Conservation (phyloP, 92 coral and sea anemone species). For the Siderastrea radians region DNA sequence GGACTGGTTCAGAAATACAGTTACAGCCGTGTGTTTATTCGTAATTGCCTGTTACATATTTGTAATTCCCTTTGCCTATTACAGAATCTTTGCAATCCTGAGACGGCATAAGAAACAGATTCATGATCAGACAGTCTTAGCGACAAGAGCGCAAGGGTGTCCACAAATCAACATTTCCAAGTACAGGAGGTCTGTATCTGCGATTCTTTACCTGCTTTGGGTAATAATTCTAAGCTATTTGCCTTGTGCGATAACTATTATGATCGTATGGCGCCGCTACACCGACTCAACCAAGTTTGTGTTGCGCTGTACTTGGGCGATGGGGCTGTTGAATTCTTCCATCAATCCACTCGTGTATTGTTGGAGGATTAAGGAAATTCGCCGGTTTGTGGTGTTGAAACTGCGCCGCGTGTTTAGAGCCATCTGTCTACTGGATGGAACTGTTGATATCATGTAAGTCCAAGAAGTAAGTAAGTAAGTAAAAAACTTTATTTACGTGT, state of each 20-base stretch:
- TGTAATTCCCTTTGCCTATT: slow-evolving; percentile 3
- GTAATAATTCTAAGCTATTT: background rate
- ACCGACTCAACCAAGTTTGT: background rate
- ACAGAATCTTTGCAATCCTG: background rate
- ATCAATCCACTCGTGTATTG: slow-evolving; percentile 11
- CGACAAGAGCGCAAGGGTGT: background rate
- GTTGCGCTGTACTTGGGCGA: no score
- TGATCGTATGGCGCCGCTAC: background rate
- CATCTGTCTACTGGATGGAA: background rate
- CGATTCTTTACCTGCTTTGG: background rate
- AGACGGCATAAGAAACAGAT: slow-evolving; percentile 10
- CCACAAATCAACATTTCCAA: background rate
- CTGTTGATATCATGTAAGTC: background rate
- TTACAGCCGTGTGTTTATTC: background rate
- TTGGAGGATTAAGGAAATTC: slow-evolving; percentile 12
- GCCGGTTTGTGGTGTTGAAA: background rate
- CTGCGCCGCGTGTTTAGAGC: background rate
- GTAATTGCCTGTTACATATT: background rate
- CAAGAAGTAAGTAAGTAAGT: background rate
- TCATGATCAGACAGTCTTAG: background rate
- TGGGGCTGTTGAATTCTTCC: slow-evolving; percentile 6
- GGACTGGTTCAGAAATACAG: background rate
- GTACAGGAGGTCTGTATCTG: background rate
- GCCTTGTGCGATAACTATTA: background rate
- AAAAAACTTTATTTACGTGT: no score